phyloP scores from a whole-genome alignment of 2,888 invertebrate species.

The Rhagophthalmus giganteus region DNA sequence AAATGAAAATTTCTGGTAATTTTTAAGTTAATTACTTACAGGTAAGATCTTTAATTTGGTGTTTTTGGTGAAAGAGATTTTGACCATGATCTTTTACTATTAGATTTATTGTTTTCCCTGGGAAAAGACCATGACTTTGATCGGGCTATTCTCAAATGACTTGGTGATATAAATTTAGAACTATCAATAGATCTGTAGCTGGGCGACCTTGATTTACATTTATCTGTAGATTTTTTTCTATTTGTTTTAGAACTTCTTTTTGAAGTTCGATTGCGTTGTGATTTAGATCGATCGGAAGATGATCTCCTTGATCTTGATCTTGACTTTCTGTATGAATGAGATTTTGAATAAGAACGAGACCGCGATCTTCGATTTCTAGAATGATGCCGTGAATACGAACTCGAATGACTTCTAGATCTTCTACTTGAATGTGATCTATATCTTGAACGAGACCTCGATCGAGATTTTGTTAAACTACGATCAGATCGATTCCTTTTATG shows the following conservation, averaged over 20 bases:
- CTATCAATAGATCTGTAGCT: conserved; percentile 46
- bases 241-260: conserved; percentile 21
- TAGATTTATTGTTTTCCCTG: conserved; percentile 54
- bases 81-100: conserved; percentile 60
- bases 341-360: conserved; percentile 33
- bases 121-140: conserved; percentile 67
- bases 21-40: too few species aligned
- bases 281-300: conserved; percentile 7
- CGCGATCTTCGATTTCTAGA: conserved; percentile 11
- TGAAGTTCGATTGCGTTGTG: conserved; percentile 4
- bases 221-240: conserved; percentile 30
- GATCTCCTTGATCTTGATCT: conserved; percentile 39
- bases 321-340: conserved; percentile 39
- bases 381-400: conserved; percentile 32
- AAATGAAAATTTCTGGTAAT: too few species aligned
- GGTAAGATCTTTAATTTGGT: too few species aligned
- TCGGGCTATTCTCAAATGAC: conserved; percentile 48
- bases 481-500: conserved; percentile 55
- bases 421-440: conserved; percentile 51
- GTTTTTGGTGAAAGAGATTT: conserved; percentile 52
- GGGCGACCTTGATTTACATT: conserved; percentile 31
- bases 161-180: conserved; percentile 50
- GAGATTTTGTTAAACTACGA: conserved; percentile 58
- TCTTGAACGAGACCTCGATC: conserved; percentile 51
- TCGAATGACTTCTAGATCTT: conserved; percentile 27